A percentile compares a stretch with the other conserved stretches of the same genome.
phyloP scores from a whole-genome alignment of 1,140 invertebrate species.

The Condylostylus longicornis region DNA sequence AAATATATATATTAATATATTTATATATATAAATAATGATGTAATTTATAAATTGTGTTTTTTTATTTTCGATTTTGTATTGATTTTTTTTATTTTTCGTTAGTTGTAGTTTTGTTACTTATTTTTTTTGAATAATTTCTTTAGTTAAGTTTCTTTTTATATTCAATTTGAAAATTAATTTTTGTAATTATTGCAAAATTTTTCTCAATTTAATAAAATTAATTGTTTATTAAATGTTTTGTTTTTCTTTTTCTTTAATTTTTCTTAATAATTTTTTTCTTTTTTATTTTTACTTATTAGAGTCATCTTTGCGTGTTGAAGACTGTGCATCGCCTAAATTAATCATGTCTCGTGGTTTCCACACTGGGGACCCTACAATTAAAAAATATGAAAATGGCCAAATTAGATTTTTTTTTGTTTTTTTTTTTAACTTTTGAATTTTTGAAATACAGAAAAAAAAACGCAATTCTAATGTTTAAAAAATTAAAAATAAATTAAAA shows the following conservation, averaged over 20 bases:
- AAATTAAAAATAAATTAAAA: too few relatives aligned
- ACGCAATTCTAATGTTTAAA: neutral
- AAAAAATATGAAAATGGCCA: constrained; percentile 31
- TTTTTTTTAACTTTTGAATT: neutral
- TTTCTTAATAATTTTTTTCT: constrained; percentile 14
- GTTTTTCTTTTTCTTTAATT: constrained; percentile 24
- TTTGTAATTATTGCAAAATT: neutral
- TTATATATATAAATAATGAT: too few relatives aligned
- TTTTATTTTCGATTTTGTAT: too few relatives aligned
- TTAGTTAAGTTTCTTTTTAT: too few relatives aligned
- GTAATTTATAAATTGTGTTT: too few relatives aligned
- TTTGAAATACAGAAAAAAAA: neutral
- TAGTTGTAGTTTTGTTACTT: too few relatives aligned
- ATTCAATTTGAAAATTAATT: too few relatives aligned
- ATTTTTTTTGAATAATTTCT: too few relatives aligned
- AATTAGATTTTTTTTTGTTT: constrained; percentile 2
- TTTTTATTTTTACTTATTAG: constrained; percentile 29
- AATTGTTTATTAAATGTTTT: constrained; percentile 17
- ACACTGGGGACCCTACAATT: constrained; percentile 74
- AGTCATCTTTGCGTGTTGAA: constrained; percentile 34
- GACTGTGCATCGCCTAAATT: constrained; percentile 34
- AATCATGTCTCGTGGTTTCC: constrained; percentile 71
- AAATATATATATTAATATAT: too few relatives aligned
- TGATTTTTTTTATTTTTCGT: too few relatives aligned
- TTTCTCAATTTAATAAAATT: constrained; percentile 15